Evolutionary conservation across 2,113 vertebrate genomes (phyloP), one percentile per base, ranked within the genome.

Genomic region (Larimichthys crocea): DNA sequence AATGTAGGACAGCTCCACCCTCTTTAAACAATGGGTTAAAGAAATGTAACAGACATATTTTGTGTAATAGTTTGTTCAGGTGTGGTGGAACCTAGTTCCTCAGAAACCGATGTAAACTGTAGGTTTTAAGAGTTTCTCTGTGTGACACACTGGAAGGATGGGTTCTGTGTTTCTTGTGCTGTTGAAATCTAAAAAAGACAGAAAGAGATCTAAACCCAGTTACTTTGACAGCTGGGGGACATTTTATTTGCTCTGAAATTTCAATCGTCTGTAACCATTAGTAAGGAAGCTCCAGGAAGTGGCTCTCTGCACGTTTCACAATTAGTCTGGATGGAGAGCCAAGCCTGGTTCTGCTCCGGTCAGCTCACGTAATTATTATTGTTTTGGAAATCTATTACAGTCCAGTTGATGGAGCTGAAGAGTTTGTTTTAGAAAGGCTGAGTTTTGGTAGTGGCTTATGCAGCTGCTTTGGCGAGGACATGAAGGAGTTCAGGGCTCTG

Each of bases 171-270:
- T 86, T 80, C 55, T 79, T 35, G 61, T 53, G 63, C 60, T 86
- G 74, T 74, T 74, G 56, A 83, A 73, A 87, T 87, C 53, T 69
- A 62, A 78, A 74, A 79, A 52, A 69, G 31, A 74, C 19, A 24
- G 66, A 72, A 48, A 56, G 63, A 42, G 53, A 80, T 77, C 49
- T 73, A 83, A 85, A 88, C 70, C 19, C 8, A 3, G 74, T 86
- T 94, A 92, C 94, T 95, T 94, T 66, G 89, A 94, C 94, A 95
- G 94, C 95, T 95, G 94, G 76, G 53, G 89, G 82, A 93, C 87
- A 92, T 93, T 95, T 92, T 84, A 82, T 88, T 88, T 86, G 80
- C 69, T 83, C 85, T 86, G 71, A 93, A 92, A 91, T 84, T 81
- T 92, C 88, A 89, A 72, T 85, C 75, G 82, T 90, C 85, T 86